Conservation (phyloP, 2,797 vertebrate species). For the Pangasius macronema region DNA sequence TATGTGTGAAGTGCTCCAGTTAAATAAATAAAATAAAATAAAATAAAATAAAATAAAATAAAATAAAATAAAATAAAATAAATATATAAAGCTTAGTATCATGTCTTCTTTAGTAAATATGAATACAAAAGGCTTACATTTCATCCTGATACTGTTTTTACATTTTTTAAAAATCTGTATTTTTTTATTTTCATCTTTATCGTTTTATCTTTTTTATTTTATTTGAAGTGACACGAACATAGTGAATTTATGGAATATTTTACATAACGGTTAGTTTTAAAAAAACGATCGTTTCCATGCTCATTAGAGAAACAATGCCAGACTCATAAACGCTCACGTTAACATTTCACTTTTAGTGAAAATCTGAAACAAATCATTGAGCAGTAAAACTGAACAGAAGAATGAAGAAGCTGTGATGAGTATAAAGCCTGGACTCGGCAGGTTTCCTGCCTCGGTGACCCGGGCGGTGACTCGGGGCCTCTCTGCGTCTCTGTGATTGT, state of each 20-base stretch:
- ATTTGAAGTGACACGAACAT: not conserved
- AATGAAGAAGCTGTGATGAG: not conserved
- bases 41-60: too few species aligned
- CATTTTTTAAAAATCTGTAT: too few species aligned
- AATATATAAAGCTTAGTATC: too few species aligned
- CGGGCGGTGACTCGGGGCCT: constrained; percentile 40
- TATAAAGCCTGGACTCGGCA: not conserved
- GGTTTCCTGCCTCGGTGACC: constrained; percentile 39
- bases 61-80: too few species aligned
- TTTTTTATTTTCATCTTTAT: too few species aligned
- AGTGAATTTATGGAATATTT: not conserved
- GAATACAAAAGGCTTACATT: too few species aligned
- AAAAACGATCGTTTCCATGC: too few species aligned
- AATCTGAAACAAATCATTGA: not conserved
- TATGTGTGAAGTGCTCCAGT: not conserved
- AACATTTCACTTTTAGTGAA: not conserved
- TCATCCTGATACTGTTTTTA: too few species aligned
- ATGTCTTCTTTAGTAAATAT: too few species aligned
- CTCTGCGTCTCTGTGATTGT: constrained; percentile 57
- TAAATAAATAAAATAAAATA: too few species aligned
- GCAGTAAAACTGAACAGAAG: constrained; percentile 23
- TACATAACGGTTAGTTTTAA: too few species aligned
- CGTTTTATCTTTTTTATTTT: too few species aligned
- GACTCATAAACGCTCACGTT: not conserved
- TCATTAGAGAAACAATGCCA: not conserved